Evolutionary conservation across 2,888 invertebrate genomes (phyloP).

Genomic region (Pseudococcus jackbeardsleyi): DNA sequence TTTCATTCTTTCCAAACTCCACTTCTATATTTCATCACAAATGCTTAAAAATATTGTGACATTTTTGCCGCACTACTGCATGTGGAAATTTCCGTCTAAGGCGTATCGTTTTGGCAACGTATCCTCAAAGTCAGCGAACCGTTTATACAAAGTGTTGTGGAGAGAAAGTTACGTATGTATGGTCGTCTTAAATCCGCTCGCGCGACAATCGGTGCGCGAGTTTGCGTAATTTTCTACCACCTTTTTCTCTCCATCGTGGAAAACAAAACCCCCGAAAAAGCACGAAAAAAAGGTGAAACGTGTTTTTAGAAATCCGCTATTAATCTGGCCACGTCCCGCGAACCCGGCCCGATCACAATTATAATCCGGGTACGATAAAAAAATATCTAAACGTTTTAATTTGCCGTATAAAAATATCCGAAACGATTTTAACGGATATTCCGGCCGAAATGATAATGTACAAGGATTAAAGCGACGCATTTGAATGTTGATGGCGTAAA

Average conservation of each 20-base stretch:
- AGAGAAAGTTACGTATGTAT: constrained; percentile 25
- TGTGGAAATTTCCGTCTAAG: constrained; percentile 44
- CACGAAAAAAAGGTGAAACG: constrained; percentile 17
- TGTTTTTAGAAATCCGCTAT: constrained; percentile 11
- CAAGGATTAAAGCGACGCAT: constrained; percentile 44
- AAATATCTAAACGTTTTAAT: constrained; percentile 47
- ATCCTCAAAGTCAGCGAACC: constrained; percentile 47
- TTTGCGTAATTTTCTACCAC: background rate
- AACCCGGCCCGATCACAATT: background rate
- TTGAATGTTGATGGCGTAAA: constrained; percentile 54
- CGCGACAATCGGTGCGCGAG: constrained; percentile 16
- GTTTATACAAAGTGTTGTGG: constrained; percentile 38
- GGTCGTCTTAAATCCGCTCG: constrained; percentile 38
- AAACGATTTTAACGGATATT: constrained; percentile 41
- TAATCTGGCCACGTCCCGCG: constrained; percentile 40
- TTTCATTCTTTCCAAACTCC: constrained; percentile 49
- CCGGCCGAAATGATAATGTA: constrained; percentile 50
- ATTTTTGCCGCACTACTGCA: constrained; percentile 47
- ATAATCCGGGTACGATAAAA: constrained; percentile 31
- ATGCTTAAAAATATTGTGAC: constrained; percentile 51
- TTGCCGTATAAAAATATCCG: constrained; percentile 44
- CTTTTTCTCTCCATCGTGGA: background rate
- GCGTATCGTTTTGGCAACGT: constrained; percentile 47
- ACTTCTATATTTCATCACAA: constrained; percentile 49
- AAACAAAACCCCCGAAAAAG: background rate